A percentile compares a stretch with the other conserved stretches of the same genome.
These are phyloP conservation scores for Aphelenchoides fujianensis DNA, from an alignment of 1,140 invertebrate species.

Conservation along the genomic window DNA sequence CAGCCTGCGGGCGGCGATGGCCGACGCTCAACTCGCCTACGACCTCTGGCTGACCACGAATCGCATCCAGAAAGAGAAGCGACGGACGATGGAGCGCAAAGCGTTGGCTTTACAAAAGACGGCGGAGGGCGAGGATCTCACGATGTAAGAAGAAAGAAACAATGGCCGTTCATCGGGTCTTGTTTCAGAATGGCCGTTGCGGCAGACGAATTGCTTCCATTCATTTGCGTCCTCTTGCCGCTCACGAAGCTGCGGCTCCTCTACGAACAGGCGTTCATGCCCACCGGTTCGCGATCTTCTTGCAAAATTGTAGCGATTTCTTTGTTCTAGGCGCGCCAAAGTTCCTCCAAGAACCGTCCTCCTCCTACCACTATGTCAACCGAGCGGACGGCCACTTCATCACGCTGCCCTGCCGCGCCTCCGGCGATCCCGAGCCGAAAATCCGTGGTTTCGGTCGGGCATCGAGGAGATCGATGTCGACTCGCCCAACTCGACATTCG, in stretches of 20 bases:
- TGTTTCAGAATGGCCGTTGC: slow-evolving; percentile 18
- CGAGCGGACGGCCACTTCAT: slow-evolving; percentile 29
- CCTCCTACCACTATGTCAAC: slow-evolving; percentile 19
- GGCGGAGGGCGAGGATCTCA: background rate
- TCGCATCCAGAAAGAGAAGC: slow-evolving; percentile 13
- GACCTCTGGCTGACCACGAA: slow-evolving; percentile 20
- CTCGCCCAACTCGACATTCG: slow-evolving; percentile 19
- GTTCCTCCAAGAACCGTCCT: slow-evolving; percentile 35
- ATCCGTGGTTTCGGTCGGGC: slow-evolving; percentile 37
- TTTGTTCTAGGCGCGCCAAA: slow-evolving; percentile 31
- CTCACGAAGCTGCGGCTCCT: slow-evolving; percentile 30
- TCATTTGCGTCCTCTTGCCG: slow-evolving; percentile 39
- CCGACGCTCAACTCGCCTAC: slow-evolving; percentile 23
- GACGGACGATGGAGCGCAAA: slow-evolving; percentile 6
- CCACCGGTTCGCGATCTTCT: slow-evolving; percentile 27
- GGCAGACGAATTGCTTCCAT: slow-evolving; percentile 23
- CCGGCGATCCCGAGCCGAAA: slow-evolving; percentile 29
- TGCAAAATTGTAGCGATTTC: background rate
- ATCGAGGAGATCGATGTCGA: slow-evolving; percentile 35
- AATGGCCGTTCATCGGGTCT: background rate
- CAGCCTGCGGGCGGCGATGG: slow-evolving; percentile 10
- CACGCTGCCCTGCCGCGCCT: slow-evolving; percentile 35
- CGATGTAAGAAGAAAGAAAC: background rate
- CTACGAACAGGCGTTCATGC: slow-evolving; percentile 45
- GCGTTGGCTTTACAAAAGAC: slow-evolving; percentile 19